Conservation (phyloP, 2,797 vertebrate species). For the Neosalanx taihuensis region DNA sequence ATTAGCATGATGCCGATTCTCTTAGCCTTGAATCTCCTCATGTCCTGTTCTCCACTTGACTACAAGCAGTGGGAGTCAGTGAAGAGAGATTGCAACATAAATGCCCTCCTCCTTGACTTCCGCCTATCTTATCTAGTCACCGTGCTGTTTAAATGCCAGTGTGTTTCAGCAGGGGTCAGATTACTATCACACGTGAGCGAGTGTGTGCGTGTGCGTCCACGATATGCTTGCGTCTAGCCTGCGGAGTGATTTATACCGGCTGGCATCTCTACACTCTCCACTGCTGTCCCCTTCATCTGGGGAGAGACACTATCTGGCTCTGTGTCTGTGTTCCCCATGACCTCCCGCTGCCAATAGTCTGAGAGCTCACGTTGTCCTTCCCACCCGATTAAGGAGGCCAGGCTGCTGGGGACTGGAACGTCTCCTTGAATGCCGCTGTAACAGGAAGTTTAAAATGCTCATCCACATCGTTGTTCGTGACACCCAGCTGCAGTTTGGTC, state of each 20-base stretch:
- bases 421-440: constrained; percentile 1
- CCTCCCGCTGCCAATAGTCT: constrained; percentile 20
- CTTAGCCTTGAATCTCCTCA: neutral
- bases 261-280: constrained; percentile 17
- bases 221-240: neutral
- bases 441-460: constrained; percentile 13
- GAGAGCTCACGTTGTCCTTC: constrained; percentile 9
- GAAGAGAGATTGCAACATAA: constrained; percentile 4
- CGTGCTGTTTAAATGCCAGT: constrained; percentile 9
- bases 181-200: constrained; percentile 3
- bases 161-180: constrained; percentile 8
- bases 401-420: constrained; percentile 6
- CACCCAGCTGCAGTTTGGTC: constrained; percentile 25
- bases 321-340: constrained; percentile 41
- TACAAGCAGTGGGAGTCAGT: neutral
- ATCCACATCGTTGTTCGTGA: constrained; percentile 39
- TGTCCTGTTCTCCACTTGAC: neutral
- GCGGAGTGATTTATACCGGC: constrained; percentile 33
- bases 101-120: constrained; percentile 2
- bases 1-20: neutral
- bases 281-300: constrained; percentile 31
- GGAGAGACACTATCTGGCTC: constrained; percentile 42
- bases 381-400: constrained; percentile 42
- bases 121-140: constrained; percentile 9
- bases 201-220: neutral